A percentile compares a stretch with the other conserved stretches of the same genome.
phyloP scores from a whole-genome alignment of 2,113 vertebrate species.

The Cervus canadensis region DNA sequence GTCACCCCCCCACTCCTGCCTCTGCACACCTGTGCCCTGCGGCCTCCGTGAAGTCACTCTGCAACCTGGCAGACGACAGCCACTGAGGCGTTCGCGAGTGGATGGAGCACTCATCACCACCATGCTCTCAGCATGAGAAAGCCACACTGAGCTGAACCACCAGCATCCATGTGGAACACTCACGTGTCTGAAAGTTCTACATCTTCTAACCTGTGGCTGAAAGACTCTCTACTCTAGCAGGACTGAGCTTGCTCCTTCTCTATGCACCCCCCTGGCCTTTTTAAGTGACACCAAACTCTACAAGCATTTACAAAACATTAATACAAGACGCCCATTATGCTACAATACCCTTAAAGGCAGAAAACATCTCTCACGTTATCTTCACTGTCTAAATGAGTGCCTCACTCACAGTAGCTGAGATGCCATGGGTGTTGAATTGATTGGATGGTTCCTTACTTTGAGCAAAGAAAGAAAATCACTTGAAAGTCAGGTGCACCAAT shows the following conservation, averaged over 20 bases:
- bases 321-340: not conserved
- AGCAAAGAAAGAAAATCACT: not conserved
- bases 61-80: not conserved
- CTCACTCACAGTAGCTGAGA: not conserved
- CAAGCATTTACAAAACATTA: too few species aligned
- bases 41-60: not conserved
- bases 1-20: fast-evolving
- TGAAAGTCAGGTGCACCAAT: not conserved
- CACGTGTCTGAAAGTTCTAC: fast-evolving
- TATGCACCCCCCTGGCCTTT: too few species aligned
- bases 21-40: too few species aligned
- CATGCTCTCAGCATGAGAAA: not conserved
- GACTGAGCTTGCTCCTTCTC: not conserved
- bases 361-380: not conserved
- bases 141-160: fast-evolving
- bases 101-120: not conserved
- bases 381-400: not conserved
- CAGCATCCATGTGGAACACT: fast-evolving
- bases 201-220: fast-evolving
- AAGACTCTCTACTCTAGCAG: not conserved
- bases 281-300: too few species aligned
- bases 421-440: fast-evolving
- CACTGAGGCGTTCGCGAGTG: fast-evolving
- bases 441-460: not conserved
- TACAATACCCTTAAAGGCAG: not conserved